phyloP scores from a whole-genome alignment of 2,113 vertebrate species.

The Lota lota region DNA sequence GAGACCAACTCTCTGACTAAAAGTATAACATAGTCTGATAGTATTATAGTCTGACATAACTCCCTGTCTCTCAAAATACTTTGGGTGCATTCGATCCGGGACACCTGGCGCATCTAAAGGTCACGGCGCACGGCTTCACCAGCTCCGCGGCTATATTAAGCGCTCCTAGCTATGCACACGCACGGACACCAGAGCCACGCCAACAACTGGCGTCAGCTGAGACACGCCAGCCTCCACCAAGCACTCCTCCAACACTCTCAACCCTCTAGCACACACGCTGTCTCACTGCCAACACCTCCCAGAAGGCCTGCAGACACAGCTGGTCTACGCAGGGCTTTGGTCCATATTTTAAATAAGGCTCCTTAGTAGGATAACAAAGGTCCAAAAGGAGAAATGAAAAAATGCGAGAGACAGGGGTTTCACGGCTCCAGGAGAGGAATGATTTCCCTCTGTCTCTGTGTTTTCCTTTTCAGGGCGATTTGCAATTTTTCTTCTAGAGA shows the following conservation, averaged over 20 bases:
- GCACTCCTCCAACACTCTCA: background rate
- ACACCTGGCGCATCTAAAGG: conserved; percentile 45
- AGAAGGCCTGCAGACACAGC: background rate
- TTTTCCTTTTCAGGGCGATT: background rate
- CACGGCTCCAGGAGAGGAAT: conserved; percentile 4
- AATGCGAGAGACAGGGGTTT: background rate
- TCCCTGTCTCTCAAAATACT: background rate
- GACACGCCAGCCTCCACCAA: conserved; percentile 21
- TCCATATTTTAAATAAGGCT: too few species aligned
- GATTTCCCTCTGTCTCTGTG: background rate
- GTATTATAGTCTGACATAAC: too few species aligned
- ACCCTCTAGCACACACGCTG: background rate
- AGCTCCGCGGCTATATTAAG: conserved; percentile 46
- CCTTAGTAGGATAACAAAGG: conserved; percentile 25
- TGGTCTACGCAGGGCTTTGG: too few species aligned
- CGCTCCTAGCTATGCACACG: conserved; percentile 28
- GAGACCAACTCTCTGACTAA: too few species aligned
- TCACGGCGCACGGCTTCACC: conserved; percentile 34
- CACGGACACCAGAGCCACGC: conserved; percentile 3
- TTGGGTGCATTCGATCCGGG: conserved; percentile 17
- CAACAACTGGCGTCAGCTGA: conserved; percentile 35
- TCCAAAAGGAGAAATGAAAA: conserved; percentile 22
- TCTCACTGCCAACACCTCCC: background rate
- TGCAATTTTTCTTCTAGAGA: conserved; percentile 4
- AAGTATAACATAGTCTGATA: too few species aligned